Percentiles rank a stretch among this genome's conserved stretches.
These are phyloP conservation scores for Bradynema listronoti DNA, from an alignment of 1,140 invertebrate genomes.

Conservation along the genomic window DNA sequence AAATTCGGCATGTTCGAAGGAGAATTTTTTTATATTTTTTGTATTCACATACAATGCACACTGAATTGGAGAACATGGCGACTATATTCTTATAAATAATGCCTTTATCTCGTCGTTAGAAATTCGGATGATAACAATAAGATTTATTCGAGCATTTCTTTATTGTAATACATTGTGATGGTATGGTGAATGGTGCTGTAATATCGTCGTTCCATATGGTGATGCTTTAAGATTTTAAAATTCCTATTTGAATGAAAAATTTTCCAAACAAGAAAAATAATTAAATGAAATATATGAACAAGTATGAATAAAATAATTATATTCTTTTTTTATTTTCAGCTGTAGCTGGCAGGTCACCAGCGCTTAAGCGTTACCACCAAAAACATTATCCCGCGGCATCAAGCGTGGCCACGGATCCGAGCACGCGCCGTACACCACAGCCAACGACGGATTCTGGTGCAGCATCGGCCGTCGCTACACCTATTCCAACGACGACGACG, in stretches of 20 bases:
- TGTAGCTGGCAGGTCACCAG: conserved; percentile 35
- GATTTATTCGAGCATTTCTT: no score
- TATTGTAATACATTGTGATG: background rate
- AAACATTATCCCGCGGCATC: conserved; percentile 17
- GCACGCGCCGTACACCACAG: conserved; percentile 4
- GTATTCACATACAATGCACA: no score
- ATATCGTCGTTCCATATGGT: background rate
- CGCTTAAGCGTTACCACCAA: conserved; percentile 35
- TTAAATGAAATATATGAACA: background rate
- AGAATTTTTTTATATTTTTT: no score
- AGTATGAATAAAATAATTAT: conserved; percentile 1
- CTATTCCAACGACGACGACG: conserved; percentile 3
- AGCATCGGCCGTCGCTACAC: background rate
- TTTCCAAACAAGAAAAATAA: background rate
- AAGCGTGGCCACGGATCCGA: background rate
- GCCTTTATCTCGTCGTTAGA: no score
- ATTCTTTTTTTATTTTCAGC: conserved; percentile 30
- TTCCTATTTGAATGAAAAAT: conserved; percentile 22
- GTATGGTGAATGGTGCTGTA: background rate
- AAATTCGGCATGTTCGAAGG: no score
- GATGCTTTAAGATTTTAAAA: background rate
- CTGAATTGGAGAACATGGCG: no score
- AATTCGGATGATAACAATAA: no score
- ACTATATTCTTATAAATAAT: no score
- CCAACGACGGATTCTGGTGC: conserved; percentile 11